Conservation (phyloP, 2,888 invertebrate species). For the Campoplex capitator region DNA sequence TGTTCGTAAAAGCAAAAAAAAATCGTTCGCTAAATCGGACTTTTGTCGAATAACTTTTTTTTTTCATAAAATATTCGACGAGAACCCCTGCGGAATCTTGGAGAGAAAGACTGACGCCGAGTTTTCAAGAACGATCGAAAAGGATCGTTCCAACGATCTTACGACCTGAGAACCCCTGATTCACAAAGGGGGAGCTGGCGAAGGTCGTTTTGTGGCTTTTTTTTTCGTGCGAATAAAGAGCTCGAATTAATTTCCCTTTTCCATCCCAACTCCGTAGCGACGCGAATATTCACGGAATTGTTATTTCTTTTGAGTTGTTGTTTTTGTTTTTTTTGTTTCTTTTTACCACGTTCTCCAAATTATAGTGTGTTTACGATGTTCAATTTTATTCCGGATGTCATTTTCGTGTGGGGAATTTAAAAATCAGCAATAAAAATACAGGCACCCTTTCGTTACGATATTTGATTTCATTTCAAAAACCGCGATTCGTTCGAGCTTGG, state of each 20-base stretch:
- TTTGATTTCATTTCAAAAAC: too few species aligned
- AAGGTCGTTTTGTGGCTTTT: conserved; percentile 67
- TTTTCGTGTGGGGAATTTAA: too few species aligned
- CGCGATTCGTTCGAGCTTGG: too few species aligned
- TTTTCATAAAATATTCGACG: conserved; percentile 33
- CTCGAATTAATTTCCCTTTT: conserved; percentile 68
- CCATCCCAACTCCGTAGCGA: conserved; percentile 39
- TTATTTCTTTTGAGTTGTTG: not conserved
- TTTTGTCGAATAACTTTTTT: too few species aligned
- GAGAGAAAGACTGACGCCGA: too few species aligned
- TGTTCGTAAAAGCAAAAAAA: too few species aligned
- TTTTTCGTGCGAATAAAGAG: conserved; percentile 60
- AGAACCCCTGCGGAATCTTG: conserved; percentile 62
- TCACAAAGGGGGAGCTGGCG: conserved; percentile 67
- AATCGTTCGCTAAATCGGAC: too few species aligned
- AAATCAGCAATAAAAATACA: too few species aligned
- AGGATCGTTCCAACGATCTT: not conserved
- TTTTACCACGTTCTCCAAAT: not conserved
- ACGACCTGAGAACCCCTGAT: conserved; percentile 65
- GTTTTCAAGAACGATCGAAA: too few species aligned
- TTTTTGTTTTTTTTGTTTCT: not conserved
- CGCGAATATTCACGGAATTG: conserved; percentile 38
- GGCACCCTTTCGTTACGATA: too few species aligned
- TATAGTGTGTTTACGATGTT: too few species aligned
- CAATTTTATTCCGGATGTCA: too few species aligned